Percentiles rank a stretch among this genome's conserved stretches.
phyloP scores from a whole-genome alignment of 2,797 vertebrate genomes.

The Peromyscus nudipes region DNA sequence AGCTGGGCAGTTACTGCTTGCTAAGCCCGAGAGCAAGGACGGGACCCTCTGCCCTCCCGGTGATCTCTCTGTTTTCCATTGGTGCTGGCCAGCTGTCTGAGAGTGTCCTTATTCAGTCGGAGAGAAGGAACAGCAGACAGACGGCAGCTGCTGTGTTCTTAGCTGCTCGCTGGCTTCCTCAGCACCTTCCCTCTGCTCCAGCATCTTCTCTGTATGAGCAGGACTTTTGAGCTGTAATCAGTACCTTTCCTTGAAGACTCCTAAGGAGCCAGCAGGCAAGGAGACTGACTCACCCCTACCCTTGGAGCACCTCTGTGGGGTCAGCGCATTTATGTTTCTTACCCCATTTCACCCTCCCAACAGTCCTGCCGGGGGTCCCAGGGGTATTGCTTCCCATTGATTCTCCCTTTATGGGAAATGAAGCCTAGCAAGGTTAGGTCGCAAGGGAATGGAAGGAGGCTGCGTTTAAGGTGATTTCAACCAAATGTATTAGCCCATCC shows the following conservation, averaged over 20 bases:
- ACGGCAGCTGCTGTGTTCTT: not conserved
- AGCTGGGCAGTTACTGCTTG: conserved; percentile 24
- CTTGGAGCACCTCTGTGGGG: not conserved
- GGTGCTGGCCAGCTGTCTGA: conserved; percentile 55
- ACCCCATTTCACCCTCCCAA: not conserved
- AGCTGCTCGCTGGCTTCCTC: conserved; percentile 19
- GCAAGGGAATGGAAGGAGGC: not conserved
- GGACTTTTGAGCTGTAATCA: not conserved
- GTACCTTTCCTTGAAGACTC: not conserved
- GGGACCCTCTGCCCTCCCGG: conserved; percentile 19
- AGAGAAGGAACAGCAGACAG: conserved; percentile 4
- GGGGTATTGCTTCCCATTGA: not conserved
- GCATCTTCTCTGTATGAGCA: not conserved
- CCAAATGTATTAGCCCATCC: not conserved
- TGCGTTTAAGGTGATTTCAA: not conserved
- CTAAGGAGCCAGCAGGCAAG: not conserved
- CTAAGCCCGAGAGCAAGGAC: not conserved
- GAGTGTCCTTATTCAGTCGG: not conserved
- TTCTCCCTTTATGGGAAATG: not conserved
- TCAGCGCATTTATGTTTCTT: not conserved
- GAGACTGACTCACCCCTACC: not conserved
- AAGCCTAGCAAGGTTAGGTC: not conserved
- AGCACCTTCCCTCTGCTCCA: not conserved
- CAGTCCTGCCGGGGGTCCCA: not conserved
- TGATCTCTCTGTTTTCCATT: not conserved